Base-by-base conservation (phyloP, 1,140 invertebrate genomes). In the Cyphomyrmex costatus region DNA sequence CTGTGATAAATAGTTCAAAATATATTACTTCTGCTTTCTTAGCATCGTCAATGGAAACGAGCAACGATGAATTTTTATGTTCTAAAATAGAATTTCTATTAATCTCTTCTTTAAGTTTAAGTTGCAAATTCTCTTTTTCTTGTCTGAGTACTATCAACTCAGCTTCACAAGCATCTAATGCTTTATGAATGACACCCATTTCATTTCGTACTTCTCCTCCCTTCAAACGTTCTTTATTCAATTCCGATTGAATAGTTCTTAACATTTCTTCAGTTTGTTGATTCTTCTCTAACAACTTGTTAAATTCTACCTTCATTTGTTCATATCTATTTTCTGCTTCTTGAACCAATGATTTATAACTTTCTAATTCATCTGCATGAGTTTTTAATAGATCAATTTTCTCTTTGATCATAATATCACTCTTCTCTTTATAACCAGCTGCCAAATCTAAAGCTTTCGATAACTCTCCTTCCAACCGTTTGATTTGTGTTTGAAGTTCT, bases 391-490 rank as follows among this genome's bases (percentile, higher is more conserved):
- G 19, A 6, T 95, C 95, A 33, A 96, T 86, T 88, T 96, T 96
- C 65, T 95, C 95, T 87, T 95, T 96, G 4, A 96, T 91, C n/a
- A 95, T 85, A 76, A 89, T 91, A 87, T 97, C 96, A 83, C 95
- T 96, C 93, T 97, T 97, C 73, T 97, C 96, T 94, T 97, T 96
- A 91, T 96, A 97, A 16, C 96, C 96, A 49, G 97, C 96, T 6
- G 96, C 96, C 30, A 97, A 90, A 90, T 96, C 96, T 70, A 97
- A 93, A 58, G 96, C 96, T 95, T 97, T 96, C 36, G 96, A 96
- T 3, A 97, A 92, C 95, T 97, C 97, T 14, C 95, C 94, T 94
- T 97, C 97, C 91, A 96, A 96, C 60, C 96, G 96, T 86, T 95
- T 95, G 4, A 96, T 95, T 96, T 96, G 96, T 94, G 86, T 78